Conservation (phyloP, 2,113 vertebrate species). For the Oenanthe melanoleuca region DNA sequence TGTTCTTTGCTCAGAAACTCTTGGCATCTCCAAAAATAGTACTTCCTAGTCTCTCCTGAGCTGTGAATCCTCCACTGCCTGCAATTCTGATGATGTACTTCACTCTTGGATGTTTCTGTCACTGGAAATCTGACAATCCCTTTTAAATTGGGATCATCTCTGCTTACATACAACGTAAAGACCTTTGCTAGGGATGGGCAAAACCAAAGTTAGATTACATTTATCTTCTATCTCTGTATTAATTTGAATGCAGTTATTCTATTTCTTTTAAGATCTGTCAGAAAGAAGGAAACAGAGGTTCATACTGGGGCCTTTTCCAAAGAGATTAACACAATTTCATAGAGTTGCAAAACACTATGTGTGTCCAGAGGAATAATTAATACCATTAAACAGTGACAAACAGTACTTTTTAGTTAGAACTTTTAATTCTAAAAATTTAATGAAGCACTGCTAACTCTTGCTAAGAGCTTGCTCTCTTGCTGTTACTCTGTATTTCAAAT, state of each 20-base stretch:
- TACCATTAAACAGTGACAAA: not conserved
- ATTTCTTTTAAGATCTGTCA: not conserved
- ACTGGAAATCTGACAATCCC: not conserved
- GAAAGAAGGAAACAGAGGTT: not conserved
- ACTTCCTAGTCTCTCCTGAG: not conserved
- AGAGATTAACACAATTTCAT: not conserved
- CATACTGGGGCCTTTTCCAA: not conserved
- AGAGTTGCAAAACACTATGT: fast-evolving
- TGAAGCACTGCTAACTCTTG: not conserved
- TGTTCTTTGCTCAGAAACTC: not conserved
- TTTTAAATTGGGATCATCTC: not conserved
- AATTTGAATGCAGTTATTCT: not conserved
- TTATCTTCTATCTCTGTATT: not conserved
- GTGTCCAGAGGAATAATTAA: not conserved
- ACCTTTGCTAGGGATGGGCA: not conserved
- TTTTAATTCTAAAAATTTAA: not conserved
- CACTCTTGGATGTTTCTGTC: not conserved
- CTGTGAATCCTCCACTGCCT: not conserved
- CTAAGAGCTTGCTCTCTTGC: not conserved
- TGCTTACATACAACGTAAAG: not conserved
- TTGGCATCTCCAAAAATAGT: not conserved
- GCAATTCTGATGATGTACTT: not conserved
- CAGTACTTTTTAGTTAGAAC: not conserved
- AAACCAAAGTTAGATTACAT: not conserved
- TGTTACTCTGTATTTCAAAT: not conserved